Evolutionary conservation across 2,113 vertebrate genomes (phyloP), one percentile per base, ranked within the genome.

Genomic region (Microtus oregoni): DNA sequence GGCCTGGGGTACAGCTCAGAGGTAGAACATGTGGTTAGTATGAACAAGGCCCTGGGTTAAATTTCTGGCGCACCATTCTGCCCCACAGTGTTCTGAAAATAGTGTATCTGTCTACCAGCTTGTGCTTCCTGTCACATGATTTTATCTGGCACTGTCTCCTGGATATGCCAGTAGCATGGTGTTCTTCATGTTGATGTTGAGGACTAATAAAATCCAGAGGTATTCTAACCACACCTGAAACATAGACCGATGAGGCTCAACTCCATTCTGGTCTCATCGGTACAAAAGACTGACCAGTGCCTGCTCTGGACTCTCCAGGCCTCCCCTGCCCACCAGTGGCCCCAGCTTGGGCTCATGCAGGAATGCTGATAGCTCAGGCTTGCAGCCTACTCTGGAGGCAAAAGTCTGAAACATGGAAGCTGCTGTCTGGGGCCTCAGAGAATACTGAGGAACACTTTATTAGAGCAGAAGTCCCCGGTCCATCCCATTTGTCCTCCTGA

Each of bases 341-440:
- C 7, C 4, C 10, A 7, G 44, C 32, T 32, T 17, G 41, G 7
- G 24, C 11, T 28, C 13, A 12, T 6, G 4, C 20, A 44, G 17
- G 22, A 38, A 20, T 35, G 68, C 47, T 13, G 5, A 24, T 24
- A 1, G 0, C 17, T 4, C 20, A 15, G 15, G 28, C 26, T n/a
- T 4, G 13, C 9, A 52, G 41, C 41, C 8, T 7, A 30, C 20
- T 32, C 13, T 17, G 30, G 10, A 22, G n/a, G 50, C 44, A 28
- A 5, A 28, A 47, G 4, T 70, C 65, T 32, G 55, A 72, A 75
- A 55, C 1, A 9, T 0, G 5, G 1, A 0, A 8, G 6, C 4
- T 65, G 19, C 12, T 1, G 0, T 70, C 67, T 38, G 13, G 82
- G 4, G 5, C 0, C 19, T n/a, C 26, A 17, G 12, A 32, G 75